Conservation (phyloP, 1,140 invertebrate genomes). For the Trialeurodes vaporariorum region DNA sequence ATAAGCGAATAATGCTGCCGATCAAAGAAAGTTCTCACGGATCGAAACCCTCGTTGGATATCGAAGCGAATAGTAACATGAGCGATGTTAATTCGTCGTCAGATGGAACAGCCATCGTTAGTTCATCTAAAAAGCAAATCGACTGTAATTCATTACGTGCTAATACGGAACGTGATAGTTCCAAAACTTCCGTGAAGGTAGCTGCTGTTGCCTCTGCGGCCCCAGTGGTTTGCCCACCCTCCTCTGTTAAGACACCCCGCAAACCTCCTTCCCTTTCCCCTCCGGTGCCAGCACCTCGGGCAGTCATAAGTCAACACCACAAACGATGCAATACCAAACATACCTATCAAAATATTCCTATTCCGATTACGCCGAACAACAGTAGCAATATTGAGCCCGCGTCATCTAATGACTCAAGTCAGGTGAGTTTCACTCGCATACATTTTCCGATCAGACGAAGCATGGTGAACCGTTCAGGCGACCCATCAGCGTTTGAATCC, state of each 20-base stretch:
- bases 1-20: conserved; percentile 36
- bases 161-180: neutral
- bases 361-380: conserved; percentile 35
- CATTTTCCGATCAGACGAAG: too few relatives aligned
- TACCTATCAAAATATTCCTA: conserved; percentile 42
- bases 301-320: conserved; percentile 18
- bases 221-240: conserved; percentile 9
- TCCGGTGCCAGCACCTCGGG: conserved; percentile 37
- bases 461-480: too few relatives aligned
- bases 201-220: neutral
- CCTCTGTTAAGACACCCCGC: conserved; percentile 15
- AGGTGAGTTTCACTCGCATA: conserved; percentile 10
- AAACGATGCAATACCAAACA: conserved; percentile 36
- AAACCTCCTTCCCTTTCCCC: conserved; percentile 21
- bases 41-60: conserved; percentile 24
- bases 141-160: neutral
- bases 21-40: conserved; percentile 35
- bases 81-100: neutral
- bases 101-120: too few relatives aligned
- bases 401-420: neutral
- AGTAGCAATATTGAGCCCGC: conserved; percentile 9
- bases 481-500: too few relatives aligned
- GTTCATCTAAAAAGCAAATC: too few relatives aligned
- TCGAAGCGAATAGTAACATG: conserved; percentile 25
- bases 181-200: neutral